Conservation (phyloP, 2,888 invertebrate genomes). For the Adelphocoris suturalis region DNA sequence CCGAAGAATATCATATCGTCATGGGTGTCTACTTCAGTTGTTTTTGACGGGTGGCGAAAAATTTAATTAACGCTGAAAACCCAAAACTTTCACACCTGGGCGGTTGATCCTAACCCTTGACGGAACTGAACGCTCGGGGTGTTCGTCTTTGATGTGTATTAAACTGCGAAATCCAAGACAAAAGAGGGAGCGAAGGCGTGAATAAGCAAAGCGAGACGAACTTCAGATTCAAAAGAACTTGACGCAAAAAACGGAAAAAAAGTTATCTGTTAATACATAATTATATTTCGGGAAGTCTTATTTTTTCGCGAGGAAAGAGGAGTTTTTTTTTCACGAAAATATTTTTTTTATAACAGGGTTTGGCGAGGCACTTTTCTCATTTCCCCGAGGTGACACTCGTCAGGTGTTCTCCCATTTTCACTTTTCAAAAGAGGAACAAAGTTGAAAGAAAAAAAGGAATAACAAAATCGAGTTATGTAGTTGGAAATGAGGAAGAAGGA, state of each 20-base stretch:
- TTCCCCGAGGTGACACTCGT: slow-evolving; percentile 32
- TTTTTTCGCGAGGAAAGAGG: background rate
- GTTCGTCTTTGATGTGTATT: slow-evolving; percentile 55
- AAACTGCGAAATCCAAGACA: slow-evolving; percentile 40
- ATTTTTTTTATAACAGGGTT: slow-evolving; percentile 16
- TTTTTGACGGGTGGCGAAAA: background rate
- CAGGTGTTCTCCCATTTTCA: slow-evolving; percentile 36
- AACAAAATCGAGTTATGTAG: background rate
- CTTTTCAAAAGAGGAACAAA: slow-evolving; percentile 15
- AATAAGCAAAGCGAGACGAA: slow-evolving; percentile 3
- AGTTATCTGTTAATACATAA: slow-evolving; percentile 31
- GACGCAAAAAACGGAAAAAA: background rate
- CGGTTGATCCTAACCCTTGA: slow-evolving; percentile 54
- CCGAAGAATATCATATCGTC: no score
- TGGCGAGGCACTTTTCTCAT: slow-evolving; percentile 28
- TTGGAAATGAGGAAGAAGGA: slow-evolving; percentile 20
- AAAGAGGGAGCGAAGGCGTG: slow-evolving; percentile 29
- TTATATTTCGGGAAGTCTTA: slow-evolving; percentile 19
- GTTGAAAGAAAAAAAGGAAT: background rate
- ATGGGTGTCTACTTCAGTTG: no score
- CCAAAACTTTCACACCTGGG: background rate
- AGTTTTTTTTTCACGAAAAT: background rate
- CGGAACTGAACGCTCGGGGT: slow-evolving; percentile 45
- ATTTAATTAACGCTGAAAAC: background rate
- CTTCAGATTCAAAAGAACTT: slow-evolving; percentile 5